phyloP scores from a whole-genome alignment of 1,140 invertebrate species.

The Geopemphigus sp. region DNA sequence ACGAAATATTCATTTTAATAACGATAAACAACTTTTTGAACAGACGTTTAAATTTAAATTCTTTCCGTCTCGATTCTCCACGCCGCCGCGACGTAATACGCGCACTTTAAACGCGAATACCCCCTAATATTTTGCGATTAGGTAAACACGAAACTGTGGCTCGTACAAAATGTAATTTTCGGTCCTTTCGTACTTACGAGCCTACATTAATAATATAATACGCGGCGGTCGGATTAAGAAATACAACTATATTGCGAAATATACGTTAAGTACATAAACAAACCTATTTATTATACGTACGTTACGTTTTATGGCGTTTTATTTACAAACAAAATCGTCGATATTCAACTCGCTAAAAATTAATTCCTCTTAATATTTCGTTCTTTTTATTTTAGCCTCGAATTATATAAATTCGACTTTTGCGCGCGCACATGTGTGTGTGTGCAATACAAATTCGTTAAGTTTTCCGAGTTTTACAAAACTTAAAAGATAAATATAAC shows the following conservation, averaged over 20 bases:
- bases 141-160: not conserved
- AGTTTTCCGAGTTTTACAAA: no score
- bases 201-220: not conserved
- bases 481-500: no score
- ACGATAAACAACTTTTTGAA: constrained; percentile 36
- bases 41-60: not conserved
- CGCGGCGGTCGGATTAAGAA: not conserved
- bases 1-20: constrained; percentile 25
- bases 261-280: not conserved
- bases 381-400: not conserved
- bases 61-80: not conserved
- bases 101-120: not conserved
- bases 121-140: constrained; percentile 19
- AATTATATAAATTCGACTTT: no score
- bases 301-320: not conserved
- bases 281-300: not conserved
- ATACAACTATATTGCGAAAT: not conserved
- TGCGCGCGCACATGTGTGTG: no score
- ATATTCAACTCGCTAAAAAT: not conserved
- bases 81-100: not conserved
- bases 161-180: not conserved
- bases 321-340: not conserved
- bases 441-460: no score
- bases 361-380: not conserved
- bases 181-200: not conserved